Evolutionary conservation across 2,797 vertebrate species (phyloP), one percentile per base, ranked within the genome.

Genomic region (Premnoplex brunnescens): DNA sequence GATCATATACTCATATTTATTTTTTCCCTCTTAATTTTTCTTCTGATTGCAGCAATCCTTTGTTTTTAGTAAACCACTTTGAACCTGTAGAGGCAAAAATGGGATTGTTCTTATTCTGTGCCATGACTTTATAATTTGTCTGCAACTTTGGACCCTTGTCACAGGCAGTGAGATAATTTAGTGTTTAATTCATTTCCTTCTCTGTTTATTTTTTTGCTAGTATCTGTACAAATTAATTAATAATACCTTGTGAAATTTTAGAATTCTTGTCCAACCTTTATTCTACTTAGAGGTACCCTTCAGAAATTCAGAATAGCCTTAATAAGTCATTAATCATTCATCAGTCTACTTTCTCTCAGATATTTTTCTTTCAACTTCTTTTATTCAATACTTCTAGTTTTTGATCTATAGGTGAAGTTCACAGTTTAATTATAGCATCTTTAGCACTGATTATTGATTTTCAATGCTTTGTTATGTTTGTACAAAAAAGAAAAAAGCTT

Each of bases 371-470:
- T 86, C 59, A 91, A 73, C 48, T 92, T 12, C 17, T 83, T 77
- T 93, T 86, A 88, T 76, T 89, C 62, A 73, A 1, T 93, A 93
- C 28, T 91, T 85, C 69, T 82, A 28, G 0, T 8, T 94, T 85
- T 86, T 95, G 79, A 82, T 91, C 55, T 82, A 30, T 90, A 79
- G 59, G 46, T 94, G 73, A 86, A 86, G 69, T 60, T 96, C 76
- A 93, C 26, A 46, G 74, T 91, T 88, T 90, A 93, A 95, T 94
- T 94, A 71, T n/a, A 71, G 24, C 56, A 58, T 91, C 74, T 87
- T 91, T 89, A 84, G 79, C 75, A 74, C 36, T 85, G 66, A 43
- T 88, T 67, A 85, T 91, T 92, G 93, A 89, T 94, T 97, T 72
- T 86, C 89, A 72, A 74, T 96, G 76, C 73, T 72, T 79, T 21